Percentiles rank a stretch among this genome's conserved stretches.
Conservation (phyloP, 2,113 vertebrate genomes). For the Dermatemys mawii region DNA sequence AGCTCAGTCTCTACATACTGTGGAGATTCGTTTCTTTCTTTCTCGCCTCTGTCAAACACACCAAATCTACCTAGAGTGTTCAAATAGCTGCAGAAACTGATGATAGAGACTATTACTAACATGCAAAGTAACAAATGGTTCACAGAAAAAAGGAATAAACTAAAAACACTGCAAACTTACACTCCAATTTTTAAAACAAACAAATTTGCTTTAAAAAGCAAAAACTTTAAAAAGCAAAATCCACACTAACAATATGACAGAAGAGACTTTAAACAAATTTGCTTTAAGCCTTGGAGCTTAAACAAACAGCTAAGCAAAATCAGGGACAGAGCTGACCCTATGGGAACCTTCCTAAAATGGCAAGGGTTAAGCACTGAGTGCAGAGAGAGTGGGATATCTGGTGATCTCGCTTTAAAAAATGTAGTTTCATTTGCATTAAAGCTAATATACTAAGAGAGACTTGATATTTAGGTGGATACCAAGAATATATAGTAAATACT, state of each 20-base stretch:
- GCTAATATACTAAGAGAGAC: neutral
- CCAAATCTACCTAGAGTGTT: neutral
- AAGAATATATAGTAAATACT: neutral
- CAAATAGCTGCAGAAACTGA: neutral
- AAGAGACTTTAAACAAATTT: neutral
- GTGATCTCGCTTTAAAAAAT: neutral
- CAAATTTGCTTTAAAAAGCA: neutral
- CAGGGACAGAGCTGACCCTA: neutral
- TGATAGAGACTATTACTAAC: too few relatives aligned
- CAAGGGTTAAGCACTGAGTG: neutral
- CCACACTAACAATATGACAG: neutral
- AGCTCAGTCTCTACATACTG: neutral
- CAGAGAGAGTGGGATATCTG: neutral
- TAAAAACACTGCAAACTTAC: accelerated
- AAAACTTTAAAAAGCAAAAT: neutral
- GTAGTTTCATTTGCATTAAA: neutral
- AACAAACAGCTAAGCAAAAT: neutral
- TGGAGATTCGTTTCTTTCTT: neutral
- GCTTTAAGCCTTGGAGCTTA: neutral
- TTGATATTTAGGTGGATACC: neutral
- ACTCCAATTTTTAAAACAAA: neutral
- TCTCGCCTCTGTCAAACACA: neutral
- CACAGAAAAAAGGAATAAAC: neutral
- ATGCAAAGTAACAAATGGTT: neutral
- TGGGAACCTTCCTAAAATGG: neutral